phyloP scores from a whole-genome alignment of 2,797 vertebrate species.

The Neosilurus hyrtlii region DNA sequence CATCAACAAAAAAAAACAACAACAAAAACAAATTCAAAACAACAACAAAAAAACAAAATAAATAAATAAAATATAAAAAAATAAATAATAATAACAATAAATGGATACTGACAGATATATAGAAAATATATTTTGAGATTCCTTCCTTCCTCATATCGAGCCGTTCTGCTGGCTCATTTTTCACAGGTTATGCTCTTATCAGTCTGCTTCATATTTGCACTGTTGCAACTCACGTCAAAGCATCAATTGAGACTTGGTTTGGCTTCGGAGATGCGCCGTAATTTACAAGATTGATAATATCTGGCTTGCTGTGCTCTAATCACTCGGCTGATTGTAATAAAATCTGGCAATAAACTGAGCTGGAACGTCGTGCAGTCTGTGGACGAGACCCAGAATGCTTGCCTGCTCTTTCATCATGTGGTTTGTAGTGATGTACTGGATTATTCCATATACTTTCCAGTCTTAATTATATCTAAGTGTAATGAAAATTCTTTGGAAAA shows the following conservation, averaged over 20 bases:
- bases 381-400: conserved; percentile 54
- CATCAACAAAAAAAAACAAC: not conserved
- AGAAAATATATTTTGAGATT: conserved; percentile 13
- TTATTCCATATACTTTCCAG: conserved; percentile 15
- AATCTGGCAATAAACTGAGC: conserved; percentile 65
- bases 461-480: conserved; percentile 33
- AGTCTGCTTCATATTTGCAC: conserved; percentile 54
- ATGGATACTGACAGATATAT: conserved; percentile 36
- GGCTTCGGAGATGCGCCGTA: conserved; percentile 67
- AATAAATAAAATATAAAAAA: not conserved
- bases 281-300: conserved; percentile 78
- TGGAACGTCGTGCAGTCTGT: conserved; percentile 59
- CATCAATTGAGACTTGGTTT: conserved; percentile 67
- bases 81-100: conserved; percentile 3
- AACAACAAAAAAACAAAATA: not conserved
- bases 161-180: conserved; percentile 37
- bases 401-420: conserved; percentile 39
- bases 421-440: conserved; percentile 6
- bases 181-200: conserved; percentile 42
- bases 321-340: conserved; percentile 70
- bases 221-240: conserved; percentile 57
- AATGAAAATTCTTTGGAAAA: conserved; percentile 22
- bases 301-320: conserved; percentile 72
- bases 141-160: conserved; percentile 32
- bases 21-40: not conserved